These are phyloP conservation scores for Passer montanus DNA, from an alignment of 2,113 vertebrate genomes.

Conservation along the genomic window DNA sequence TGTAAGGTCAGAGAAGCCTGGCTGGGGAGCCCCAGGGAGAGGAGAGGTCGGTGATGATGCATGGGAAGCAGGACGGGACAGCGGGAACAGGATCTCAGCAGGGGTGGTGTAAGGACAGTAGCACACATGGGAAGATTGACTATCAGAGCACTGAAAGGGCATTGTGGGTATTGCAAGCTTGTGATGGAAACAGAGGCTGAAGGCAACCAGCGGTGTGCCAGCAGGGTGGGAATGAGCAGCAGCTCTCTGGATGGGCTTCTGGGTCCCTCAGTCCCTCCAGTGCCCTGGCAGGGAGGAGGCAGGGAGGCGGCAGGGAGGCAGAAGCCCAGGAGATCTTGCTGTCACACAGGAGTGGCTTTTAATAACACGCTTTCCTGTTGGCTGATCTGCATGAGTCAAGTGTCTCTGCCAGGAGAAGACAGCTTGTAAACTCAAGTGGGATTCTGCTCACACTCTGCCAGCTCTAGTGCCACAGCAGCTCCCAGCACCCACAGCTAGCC, in stretches of 20 bases:
- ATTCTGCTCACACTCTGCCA: background rate
- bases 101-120: background rate
- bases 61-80: background rate
- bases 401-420: background rate
- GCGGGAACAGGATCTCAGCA: background rate
- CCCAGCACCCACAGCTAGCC: background rate
- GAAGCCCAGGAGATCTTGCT: background rate
- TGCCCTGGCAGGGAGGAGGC: background rate
- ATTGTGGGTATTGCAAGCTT: background rate
- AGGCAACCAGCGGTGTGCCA: background rate
- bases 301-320: background rate
- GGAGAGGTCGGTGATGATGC: background rate
- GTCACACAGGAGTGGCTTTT: background rate
- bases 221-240: background rate
- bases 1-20: background rate
- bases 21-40: background rate
- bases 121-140: background rate
- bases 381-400: background rate
- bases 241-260: background rate
- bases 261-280: background rate
- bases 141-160: background rate
- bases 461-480: background rate
- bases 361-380: constrained; percentile 4
- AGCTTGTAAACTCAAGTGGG: background rate
- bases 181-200: background rate